Evolutionary conservation across 2,797 vertebrate genomes (phyloP).

Genomic region (Protonibea diacanthus): DNA sequence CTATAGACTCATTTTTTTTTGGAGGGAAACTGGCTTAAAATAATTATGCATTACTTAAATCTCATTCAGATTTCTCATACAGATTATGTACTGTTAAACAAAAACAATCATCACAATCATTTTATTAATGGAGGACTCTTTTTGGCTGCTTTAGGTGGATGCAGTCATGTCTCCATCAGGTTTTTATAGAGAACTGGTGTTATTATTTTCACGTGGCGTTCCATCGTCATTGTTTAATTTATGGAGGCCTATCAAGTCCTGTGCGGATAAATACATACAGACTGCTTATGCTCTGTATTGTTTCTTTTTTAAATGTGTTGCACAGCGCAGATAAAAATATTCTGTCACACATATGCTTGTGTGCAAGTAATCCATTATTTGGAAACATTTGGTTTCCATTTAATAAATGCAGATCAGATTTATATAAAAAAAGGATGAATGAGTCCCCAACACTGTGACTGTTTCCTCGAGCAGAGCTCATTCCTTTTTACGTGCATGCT

Average conservation of each 20-base stretch:
- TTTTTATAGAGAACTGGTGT: slow-evolving; percentile 23
- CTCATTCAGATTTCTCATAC: too few relatives aligned
- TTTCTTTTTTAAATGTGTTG: not conserved
- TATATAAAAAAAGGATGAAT: slow-evolving; percentile 29
- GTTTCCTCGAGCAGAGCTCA: slow-evolving; percentile 1
- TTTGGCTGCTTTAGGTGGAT: slow-evolving; percentile 14
- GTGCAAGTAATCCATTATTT: slow-evolving; percentile 56
- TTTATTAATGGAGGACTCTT: not conserved
- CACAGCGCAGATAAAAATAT: slow-evolving; percentile 15
- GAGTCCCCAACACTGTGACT: slow-evolving; percentile 26
- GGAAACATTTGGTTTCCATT: slow-evolving; percentile 72
- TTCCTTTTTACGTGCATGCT: slow-evolving; percentile 7
- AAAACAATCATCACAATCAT: not conserved
- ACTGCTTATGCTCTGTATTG: not conserved
- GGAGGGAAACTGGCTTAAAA: not conserved
- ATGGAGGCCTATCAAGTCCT: slow-evolving; percentile 1
- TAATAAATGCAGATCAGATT: slow-evolving; percentile 52
- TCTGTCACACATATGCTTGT: slow-evolving; percentile 44
- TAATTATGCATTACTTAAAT: too few relatives aligned
- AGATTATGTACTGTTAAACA: not conserved
- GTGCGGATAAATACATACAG: slow-evolving; percentile 21
- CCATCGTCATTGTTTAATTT: slow-evolving; percentile 32
- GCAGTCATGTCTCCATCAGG: slow-evolving; percentile 22
- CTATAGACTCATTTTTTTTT: not conserved
- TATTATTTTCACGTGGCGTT: slow-evolving; percentile 35